Evolutionary conservation across 2,888 invertebrate genomes (phyloP), one percentile per base, ranked within the genome.

Genomic region (Dolomedes plantarius): DNA sequence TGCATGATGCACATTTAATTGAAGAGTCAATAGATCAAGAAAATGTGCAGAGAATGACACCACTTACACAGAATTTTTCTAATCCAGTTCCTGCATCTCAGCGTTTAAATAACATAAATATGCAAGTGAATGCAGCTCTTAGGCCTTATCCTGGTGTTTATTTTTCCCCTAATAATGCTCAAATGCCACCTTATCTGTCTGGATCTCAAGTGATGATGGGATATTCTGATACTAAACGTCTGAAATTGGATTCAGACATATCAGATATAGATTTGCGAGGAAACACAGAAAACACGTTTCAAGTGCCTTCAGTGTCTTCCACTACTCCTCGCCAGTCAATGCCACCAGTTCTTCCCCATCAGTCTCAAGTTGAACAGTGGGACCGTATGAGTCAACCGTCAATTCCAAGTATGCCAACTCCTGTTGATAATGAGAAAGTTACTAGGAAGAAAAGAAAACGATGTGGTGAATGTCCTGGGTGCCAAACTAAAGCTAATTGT

Each of bases 401-500:
- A 7, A 56, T 82, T 39, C 78, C 86, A 28, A 78, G 32, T 64
- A 56, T 83, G 36, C 62, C 46, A 46, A 67, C 86, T 36, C 32
- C 80, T 23, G 29, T 64, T 31, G 73, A 85, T 9, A 11, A 39
- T 16, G 88, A 88, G 68, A 88, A 89, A 41, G 77, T 80, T 16
- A 74, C 88, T 0, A 87, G 88, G 39, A 89, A 88, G 73, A 89
- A 89, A 68, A 78, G 89, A 5, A 89, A 89, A 73, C 77, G 97
- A 80, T 97, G 97, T 92, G 97, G 97, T 89, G 97, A 97, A 92
- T 97, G 97, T 93, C 95, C 96, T 91, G 97, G 97, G 16, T 97
- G 97, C 92, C 97, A 97, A 91, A 94, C 96, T 89, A 97, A 97
- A 92, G 97, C 97, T 93, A 97, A 97, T 93, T 97, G 97, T 92